Base-by-base conservation (phyloP, 2,113 vertebrate genomes). In the Phaetusa simplex region DNA sequence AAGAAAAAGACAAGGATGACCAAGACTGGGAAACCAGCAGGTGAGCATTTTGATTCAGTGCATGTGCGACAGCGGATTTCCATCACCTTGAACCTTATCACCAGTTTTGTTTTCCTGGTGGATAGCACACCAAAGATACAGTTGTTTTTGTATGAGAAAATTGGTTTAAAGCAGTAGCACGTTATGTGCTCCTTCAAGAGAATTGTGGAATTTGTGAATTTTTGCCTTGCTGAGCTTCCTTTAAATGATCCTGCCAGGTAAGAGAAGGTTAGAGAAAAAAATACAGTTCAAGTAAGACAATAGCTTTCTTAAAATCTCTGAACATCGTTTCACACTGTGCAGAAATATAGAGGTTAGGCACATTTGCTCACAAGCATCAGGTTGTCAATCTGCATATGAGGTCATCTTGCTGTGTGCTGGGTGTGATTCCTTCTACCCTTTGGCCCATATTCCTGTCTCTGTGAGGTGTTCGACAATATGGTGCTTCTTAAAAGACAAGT, bases 21-120 rank as follows among this genome's bases (percentile, higher is more conserved):
- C 98, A 99, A 91, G 99, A 99, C 66, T 99, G 99, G 97, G 98
- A 99, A 97, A 99, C 98, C 91, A 98, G 96, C 98, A 99, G 98
- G 99, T 99, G 98, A 97, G 95, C 53, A 13, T 4, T 42, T 84
- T 7, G 50, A 30, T 42, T 62, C 43, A 18, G 14, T n/a, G 38
- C 3, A 9, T 24, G 26, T 30, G 30, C 22, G 80, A 9, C 18
- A 42, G 43, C 2, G 2, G 64, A 36, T 86, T 85, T 49, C 50
- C 14, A 8, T 66, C 66, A 19, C 14, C 53, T 93, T 93, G 76
- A 92, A 93, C 27, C 12, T 90, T 94, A 87, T 86, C 36, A 13
- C 36, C 9, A 55, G 81, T 82, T 92, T 86, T 77, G 13, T 42
- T 93, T 94, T 69, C 30, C 32, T 88, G 76, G 26, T 2, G 8